A percentile compares a stretch with the other conserved stretches of the same genome.
These are phyloP conservation scores for Berghia stephanieae DNA, from an alignment of 1,140 invertebrate genomes.

Conservation along the genomic window DNA sequence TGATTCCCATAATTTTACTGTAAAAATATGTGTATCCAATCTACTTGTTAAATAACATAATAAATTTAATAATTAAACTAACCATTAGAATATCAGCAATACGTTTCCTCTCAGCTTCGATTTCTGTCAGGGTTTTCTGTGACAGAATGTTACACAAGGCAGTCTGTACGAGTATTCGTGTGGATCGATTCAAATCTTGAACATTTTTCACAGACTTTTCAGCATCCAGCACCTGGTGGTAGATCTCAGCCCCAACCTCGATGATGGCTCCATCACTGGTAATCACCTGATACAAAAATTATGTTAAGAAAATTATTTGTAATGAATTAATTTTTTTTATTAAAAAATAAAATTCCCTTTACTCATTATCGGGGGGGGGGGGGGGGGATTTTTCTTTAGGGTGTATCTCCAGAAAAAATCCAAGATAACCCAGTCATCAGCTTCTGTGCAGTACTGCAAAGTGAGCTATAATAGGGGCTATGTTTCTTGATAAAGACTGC, in stretches of 20 bases:
- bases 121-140: slow-evolving; percentile 43
- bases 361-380: neutral
- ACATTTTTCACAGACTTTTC: slow-evolving; percentile 52
- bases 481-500: too few relatives aligned
- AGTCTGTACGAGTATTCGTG: slow-evolving; percentile 51
- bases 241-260: slow-evolving; percentile 61
- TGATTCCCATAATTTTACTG: too few relatives aligned
- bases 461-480: too few relatives aligned
- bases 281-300: slow-evolving; percentile 45
- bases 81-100: slow-evolving; percentile 45
- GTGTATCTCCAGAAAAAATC: neutral
- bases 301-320: neutral
- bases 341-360: neutral
- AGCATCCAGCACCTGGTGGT: slow-evolving; percentile 48
- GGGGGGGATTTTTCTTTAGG: neutral
- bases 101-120: slow-evolving; percentile 45
- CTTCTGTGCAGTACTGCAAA: too few relatives aligned
- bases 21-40: neutral
- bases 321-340: neutral
- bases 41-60: neutral
- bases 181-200: slow-evolving; percentile 55
- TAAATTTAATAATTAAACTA: neutral
- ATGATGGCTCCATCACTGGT: slow-evolving; percentile 54
- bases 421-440: too few relatives aligned
- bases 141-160: slow-evolving; percentile 51